These are phyloP conservation scores for Brachionus koreanus DNA, from an alignment of 1,140 invertebrate species.

Conservation along the genomic window DNA sequence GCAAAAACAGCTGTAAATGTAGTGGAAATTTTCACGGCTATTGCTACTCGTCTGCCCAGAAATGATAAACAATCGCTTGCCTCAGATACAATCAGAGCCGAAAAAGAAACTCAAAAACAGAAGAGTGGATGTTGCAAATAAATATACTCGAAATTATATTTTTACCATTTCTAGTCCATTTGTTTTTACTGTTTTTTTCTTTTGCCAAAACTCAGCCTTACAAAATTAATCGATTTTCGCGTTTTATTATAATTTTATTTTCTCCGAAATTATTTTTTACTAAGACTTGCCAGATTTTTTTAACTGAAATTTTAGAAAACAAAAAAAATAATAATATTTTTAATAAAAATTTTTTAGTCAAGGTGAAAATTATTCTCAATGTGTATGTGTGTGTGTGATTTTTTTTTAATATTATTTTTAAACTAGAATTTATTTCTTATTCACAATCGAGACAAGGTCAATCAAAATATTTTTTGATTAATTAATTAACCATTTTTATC, in stretches of 20 bases:
- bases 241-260: background rate
- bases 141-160: background rate
- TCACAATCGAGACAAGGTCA: too few relatives aligned
- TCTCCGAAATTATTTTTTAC: background rate
- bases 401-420: too few relatives aligned
- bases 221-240: background rate
- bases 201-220: background rate
- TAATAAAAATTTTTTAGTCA: background rate
- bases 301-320: background rate
- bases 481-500: too few relatives aligned
- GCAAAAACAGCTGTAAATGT: conserved; percentile 47
- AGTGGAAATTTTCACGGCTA: conserved; percentile 45
- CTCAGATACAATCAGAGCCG: background rate
- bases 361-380: too few relatives aligned
- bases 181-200: background rate
- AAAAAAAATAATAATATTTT: background rate
- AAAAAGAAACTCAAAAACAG: conserved; percentile 3
- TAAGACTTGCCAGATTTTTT: background rate
- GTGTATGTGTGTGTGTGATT: too few relatives aligned
- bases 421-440: too few relatives aligned
- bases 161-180: background rate
- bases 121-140: conserved; percentile 16
- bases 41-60: conserved; percentile 38
- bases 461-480: too few relatives aligned
- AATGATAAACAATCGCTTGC: background rate